These are phyloP conservation scores for Dexiosoma caninum DNA, from an alignment of 2,888 invertebrate species.

Conservation along the genomic window DNA sequence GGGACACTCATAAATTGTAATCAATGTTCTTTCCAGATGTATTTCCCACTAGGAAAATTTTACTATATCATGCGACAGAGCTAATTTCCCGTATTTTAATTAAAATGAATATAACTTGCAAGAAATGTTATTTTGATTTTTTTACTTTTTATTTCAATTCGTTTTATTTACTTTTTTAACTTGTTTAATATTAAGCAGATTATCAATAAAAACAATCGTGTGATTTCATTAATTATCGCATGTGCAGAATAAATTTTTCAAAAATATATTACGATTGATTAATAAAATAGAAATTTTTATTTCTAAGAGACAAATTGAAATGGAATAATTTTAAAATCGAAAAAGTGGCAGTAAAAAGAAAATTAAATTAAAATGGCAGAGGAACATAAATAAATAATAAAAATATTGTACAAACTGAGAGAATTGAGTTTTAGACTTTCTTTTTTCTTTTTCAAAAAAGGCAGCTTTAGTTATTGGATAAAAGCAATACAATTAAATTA, in stretches of 20 bases:
- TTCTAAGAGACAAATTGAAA: not conserved
- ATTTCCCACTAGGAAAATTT: too few species aligned
- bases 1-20: too few species aligned
- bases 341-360: conserved; percentile 36
- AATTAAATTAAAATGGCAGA: conserved; percentile 26
- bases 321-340: not conserved
- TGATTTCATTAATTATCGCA: conserved; percentile 16
- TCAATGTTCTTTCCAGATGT: too few species aligned
- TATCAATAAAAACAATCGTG: conserved; percentile 17
- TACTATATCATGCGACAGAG: too few species aligned
- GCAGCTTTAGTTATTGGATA: conserved; percentile 41
- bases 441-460: too few species aligned
- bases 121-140: too few species aligned
- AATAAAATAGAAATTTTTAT: too few species aligned
- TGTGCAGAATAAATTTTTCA: not conserved
- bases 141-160: not conserved
- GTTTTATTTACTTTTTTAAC: not conserved
- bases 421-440: not conserved
- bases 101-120: too few species aligned
- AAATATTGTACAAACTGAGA: conserved; percentile 10
- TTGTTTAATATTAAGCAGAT: conserved; percentile 18
- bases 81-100: too few species aligned
- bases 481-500: conserved; percentile 5
- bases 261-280: not conserved
- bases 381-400: not conserved